Evolutionary conservation across 2,797 vertebrate genomes (phyloP), one percentile per base, ranked within the genome.

Genomic region (Hydrolagus colliei): DNA sequence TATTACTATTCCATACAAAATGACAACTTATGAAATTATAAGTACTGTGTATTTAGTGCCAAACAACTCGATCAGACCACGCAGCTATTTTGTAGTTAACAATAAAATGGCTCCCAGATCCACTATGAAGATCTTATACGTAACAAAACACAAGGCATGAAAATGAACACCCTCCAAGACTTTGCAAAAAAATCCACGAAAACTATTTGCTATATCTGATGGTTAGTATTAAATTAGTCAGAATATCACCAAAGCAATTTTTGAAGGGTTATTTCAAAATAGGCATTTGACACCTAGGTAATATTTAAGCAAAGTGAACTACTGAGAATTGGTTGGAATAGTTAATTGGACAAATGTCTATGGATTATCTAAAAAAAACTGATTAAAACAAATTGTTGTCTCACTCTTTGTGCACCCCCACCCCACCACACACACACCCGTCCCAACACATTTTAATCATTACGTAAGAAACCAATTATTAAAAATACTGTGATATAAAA

Each of bases 231-330:
- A 5, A 9, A 14, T 52, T 52, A 6, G 41, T 52, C 68, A 71
- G 9, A 27, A 3, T 67, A 80, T 0, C 62, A 13, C 41, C 10
- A 14, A 10, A 35, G 9, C 79, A 84, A 71, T 84, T 2, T 41
- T 71, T 84, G 41, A 84, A 84, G 41, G 32, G 22, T 14, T 71
- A 20, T 41, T 84, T 84, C 27, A 84, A 84, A 84, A 9, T n/a
- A 84, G 8, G 32, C 13, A 9, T 63, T 65, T 13, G 2, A 84
- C 27, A 27, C 32, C 9, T 9, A 52, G 4, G 71, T 5, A 68
- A 1, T 41, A 84, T 71, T 84, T 20, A 20, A 71, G 79, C 67
- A 82, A 79, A 78, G 41, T 52, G 41, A 52, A 18, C 18, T 18
- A 68, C 4, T 6, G 2, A 9, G 2, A 65, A 52, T 52, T 52